Conservation (phyloP, 2,797 vertebrate species). For the Cryptoprocta ferox region DNA sequence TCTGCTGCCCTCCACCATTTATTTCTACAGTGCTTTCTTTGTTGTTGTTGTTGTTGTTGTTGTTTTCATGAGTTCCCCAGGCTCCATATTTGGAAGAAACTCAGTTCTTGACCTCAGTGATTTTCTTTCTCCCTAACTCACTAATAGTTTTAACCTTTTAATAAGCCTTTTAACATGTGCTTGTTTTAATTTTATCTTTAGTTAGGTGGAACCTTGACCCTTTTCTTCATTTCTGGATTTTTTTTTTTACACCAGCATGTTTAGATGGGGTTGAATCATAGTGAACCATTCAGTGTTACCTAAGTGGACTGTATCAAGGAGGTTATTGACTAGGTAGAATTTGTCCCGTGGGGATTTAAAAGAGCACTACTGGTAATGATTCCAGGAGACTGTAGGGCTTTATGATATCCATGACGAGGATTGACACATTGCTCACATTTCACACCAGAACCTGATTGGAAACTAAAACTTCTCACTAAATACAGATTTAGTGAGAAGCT, state of each 20-base stretch:
- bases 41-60: neutral
- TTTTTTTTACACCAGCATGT: neutral
- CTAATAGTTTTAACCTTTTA: too few relatives aligned
- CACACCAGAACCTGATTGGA: neutral
- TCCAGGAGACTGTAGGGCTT: neutral
- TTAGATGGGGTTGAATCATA: constrained; percentile 5
- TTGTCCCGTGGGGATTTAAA: neutral
- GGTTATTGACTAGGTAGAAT: neutral
- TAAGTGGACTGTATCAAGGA: neutral
- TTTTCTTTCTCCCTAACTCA: neutral
- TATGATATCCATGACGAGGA: neutral
- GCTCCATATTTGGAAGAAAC: neutral
- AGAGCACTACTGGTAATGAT: neutral
- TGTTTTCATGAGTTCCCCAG: neutral
- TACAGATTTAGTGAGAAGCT: constrained; percentile 1
- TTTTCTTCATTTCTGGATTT: neutral
- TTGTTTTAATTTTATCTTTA: constrained; percentile 62
- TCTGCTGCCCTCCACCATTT: neutral
- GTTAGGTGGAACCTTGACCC: neutral
- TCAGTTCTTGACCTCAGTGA: neutral
- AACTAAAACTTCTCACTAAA: too few relatives aligned
- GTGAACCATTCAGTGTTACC: neutral
- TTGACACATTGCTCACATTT: neutral
- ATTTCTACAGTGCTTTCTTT: neutral
- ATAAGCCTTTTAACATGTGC: neutral